Evolutionary conservation across 2,888 invertebrate genomes (phyloP).

Genomic region (Shargacucullia verbasci): DNA sequence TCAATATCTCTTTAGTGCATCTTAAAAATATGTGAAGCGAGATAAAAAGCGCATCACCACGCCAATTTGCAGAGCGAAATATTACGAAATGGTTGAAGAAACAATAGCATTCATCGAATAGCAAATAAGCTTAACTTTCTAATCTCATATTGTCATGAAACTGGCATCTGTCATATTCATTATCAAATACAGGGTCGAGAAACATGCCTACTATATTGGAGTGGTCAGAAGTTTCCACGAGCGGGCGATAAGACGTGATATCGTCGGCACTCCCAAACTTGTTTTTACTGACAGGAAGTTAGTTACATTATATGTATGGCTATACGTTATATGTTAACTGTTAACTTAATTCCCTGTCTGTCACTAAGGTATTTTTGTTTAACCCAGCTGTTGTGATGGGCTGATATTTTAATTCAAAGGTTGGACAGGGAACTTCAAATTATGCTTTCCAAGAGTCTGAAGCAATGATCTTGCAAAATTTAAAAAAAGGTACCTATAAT

Average conservation of each 20-base stretch:
- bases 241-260: constrained; percentile 71
- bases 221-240: constrained; percentile 80
- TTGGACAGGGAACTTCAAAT: not conserved
- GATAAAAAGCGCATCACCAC: constrained; percentile 15
- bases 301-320: constrained; percentile 37
- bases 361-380: constrained; percentile 2
- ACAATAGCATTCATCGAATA: constrained; percentile 6
- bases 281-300: constrained; percentile 62
- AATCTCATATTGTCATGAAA: constrained; percentile 44
- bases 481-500: too few relatives aligned
- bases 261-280: constrained; percentile 65
- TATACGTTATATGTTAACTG: constrained; percentile 13
- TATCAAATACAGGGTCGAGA: constrained; percentile 56
- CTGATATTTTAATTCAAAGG: constrained; percentile 1
- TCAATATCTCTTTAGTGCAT: constrained; percentile 25
- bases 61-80: constrained; percentile 2
- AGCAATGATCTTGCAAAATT: too few relatives aligned
- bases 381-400: not conserved
- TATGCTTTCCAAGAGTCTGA: too few relatives aligned
- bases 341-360: constrained; percentile 35
- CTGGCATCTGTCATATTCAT: constrained; percentile 56
- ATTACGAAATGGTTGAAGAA: not conserved
- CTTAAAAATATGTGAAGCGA: constrained; percentile 13
- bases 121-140: constrained; percentile 39
- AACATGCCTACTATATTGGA: constrained; percentile 56